Base-by-base conservation (phyloP, 2,888 invertebrate species). In the Barypeithes pellucidus region DNA sequence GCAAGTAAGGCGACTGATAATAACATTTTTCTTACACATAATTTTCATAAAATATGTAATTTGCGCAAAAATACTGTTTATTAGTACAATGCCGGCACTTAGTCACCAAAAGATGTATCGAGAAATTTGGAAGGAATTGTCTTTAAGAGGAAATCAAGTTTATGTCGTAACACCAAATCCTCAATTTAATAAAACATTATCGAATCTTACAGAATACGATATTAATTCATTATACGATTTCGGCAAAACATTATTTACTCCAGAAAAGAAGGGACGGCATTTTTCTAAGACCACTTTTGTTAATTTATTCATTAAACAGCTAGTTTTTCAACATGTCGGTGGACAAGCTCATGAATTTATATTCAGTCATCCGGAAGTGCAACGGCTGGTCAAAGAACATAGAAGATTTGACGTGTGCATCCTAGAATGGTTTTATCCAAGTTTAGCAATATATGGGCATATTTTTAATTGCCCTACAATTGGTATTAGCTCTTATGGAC, bases 101-200 rank as follows among this genome's bases (percentile, higher is more conserved):
- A 89, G 88, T 77, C 89, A 89, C 75, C 88, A 89, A 80, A 79
- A 86, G 1, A 84, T 87, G 1, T 88, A 84, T 80, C 84, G 84
- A 61, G 84, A 85, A 8, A 80, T 89, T 18, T 86, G 87, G 79
- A 81, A 83, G 20, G 87, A 86, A 65, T 78, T 89, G 41, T 85
- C 86, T 0, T 79, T 83, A 52, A 81, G 85, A 73, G 89, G 89
- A 9, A 89, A 90, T 75, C 80, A 88, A 67, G 73, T 89, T 0
- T 85, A 87, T 0, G 81, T 88, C 0, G 66, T 88, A n/a, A 88
- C 89, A 0, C 80, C 84, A 0, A 79, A 83, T 79, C 88, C 88
- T 0, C 76, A 86, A 0, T 85, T 86, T 33, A 73, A 78, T 43
- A 85, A 87, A 62, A 77, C 80, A 2, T 79, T 86, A 1, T 78